Base-by-base conservation (phyloP, 2,888 invertebrate species). In the Spilosoma lubricipeda region DNA sequence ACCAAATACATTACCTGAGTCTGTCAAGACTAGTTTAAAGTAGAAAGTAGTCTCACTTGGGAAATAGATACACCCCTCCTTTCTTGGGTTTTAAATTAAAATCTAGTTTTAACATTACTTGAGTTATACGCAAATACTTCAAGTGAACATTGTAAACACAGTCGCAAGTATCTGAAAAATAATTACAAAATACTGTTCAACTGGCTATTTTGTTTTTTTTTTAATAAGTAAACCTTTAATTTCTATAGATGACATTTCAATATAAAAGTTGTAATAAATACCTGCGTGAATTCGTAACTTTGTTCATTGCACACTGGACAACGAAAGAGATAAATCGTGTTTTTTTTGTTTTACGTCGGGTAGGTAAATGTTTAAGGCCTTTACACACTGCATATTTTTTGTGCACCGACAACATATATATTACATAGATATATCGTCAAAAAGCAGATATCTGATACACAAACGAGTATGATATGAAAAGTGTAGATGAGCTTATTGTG, bases 11-110 rank as follows among this genome's bases (percentile, higher is more conserved):
- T 79, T 79, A 75, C 75, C 75, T 77, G 52, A 45, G 74, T 83
- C 79, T 78, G 83, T 80, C 79, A 82, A 79, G 85, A 84, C 84
- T 68, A 78, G 84, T 85, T 83, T 84, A 79, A 79, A 80, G 77
- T 84, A 84, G 84, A 84, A 83, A 85, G 85, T 84, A 79, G 84
- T 79, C 71, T 48, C 76, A 71, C 79, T 80, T 76, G 80, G 78
- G 69, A 80, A 82, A 82, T 85, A 76, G 77, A 8, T 75, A 79
- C 80, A 85, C 80, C 85, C 85, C 78, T 84, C 75, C 85, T 71
- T 76, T 67, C 59, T 78, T 71, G 27, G 79, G 64, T 65, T 67
- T 64, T 65, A 72, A 79, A 83, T 81, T 76, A 80, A 76, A 74
- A 75, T 80, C 83, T 77, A 45, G 79, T 82, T 80, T 75, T 77